Evolutionary conservation across 2,797 vertebrate genomes (phyloP).

Genomic region (Pantherophis alleghaniensis): DNA sequence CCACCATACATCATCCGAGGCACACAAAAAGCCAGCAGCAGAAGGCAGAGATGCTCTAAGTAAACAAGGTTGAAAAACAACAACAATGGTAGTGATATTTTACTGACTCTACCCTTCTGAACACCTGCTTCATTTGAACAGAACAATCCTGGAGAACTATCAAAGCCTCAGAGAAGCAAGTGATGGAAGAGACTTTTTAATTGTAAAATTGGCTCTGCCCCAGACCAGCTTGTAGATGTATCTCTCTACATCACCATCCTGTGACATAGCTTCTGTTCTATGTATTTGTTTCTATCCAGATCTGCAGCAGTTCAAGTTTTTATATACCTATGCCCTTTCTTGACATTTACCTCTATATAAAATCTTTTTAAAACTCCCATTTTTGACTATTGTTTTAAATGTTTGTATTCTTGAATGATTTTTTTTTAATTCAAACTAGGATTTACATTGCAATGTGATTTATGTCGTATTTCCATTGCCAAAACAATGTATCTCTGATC

Average conservation of each 20-base stretch:
- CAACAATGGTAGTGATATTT: not conserved
- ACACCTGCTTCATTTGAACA: constrained; percentile 22
- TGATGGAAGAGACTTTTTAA: not conserved
- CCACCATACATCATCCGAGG: constrained; percentile 9
- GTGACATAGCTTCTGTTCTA: not conserved
- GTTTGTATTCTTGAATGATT: not conserved
- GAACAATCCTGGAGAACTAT: not conserved
- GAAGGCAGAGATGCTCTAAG: not conserved
- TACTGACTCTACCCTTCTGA: not conserved
- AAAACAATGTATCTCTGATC: not conserved
- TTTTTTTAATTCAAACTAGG: constrained; percentile 10
- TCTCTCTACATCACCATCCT: not conserved
- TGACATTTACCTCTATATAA: not conserved
- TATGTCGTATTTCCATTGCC: not conserved
- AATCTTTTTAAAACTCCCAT: not conserved
- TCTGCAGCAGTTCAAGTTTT: constrained; percentile 3
- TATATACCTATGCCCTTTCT: not conserved
- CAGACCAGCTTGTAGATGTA: not conserved
- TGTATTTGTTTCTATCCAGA: accelerated
- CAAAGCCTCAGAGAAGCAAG: not conserved
- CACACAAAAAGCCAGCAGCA: constrained; percentile 7
- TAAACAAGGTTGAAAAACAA: not conserved
- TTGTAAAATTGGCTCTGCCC: not conserved
- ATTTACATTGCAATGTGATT: not conserved
- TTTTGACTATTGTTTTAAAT: not conserved